Evolutionary conservation across 2,113 vertebrate genomes (phyloP).

Genomic region (Butorides virescens): DNA sequence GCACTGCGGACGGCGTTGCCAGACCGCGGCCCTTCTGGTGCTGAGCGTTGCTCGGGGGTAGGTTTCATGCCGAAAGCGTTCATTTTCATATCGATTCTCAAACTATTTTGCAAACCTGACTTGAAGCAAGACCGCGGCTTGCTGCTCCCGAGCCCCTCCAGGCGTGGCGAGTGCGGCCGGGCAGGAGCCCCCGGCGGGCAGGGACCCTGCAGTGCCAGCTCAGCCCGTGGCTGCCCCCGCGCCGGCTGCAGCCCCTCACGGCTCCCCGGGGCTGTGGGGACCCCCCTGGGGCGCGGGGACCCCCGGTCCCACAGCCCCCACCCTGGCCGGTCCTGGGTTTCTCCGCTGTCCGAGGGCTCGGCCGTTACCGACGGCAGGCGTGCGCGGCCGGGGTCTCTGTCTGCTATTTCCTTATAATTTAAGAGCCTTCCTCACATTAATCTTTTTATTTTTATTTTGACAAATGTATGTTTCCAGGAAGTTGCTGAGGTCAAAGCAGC

Average conservation of each 20-base stretch:
- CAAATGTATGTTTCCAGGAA: conserved; percentile 94
- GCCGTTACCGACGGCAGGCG: not conserved
- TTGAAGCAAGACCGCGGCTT: rapidly evolving
- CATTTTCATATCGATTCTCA: rapidly evolving
- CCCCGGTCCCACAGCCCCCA: not conserved
- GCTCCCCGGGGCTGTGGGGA: not conserved
- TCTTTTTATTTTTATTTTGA: conserved; percentile 90
- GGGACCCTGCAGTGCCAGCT: not conserved
- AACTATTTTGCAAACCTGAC: not conserved
- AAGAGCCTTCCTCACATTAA: conserved; percentile 79
- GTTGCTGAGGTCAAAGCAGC: conserved; percentile 88
- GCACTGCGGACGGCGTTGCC: rapidly evolving
- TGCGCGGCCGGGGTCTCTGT: not conserved
- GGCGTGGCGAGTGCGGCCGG: rapidly evolving
- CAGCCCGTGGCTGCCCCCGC: rapidly evolving
- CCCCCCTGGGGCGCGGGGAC: not conserved
- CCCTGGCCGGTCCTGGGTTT: not conserved
- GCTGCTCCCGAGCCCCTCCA: not conserved
- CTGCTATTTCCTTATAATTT: conserved; percentile 38
- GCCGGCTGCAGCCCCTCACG: too few species aligned
- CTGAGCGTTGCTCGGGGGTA: rapidly evolving
- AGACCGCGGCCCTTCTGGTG: rapidly evolving
- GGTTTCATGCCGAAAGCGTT: rapidly evolving
- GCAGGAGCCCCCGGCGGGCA: too few species aligned
- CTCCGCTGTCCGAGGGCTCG: not conserved